A percentile compares a stretch with the other conserved stretches of the same genome.
phyloP scores from a whole-genome alignment of 2,113 vertebrate genomes.

The Sceloporus undulatus region DNA sequence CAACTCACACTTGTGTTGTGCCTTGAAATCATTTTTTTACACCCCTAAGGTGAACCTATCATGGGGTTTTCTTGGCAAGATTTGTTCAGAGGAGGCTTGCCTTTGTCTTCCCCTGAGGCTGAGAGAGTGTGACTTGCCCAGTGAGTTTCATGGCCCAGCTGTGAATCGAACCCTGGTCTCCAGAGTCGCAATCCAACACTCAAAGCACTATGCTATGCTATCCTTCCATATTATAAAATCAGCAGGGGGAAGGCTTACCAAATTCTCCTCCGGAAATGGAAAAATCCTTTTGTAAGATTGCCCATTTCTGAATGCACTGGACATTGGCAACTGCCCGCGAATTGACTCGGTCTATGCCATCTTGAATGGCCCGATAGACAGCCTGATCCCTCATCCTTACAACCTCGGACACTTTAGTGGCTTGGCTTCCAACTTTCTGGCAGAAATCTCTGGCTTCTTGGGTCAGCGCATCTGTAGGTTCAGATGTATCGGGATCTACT shows the following conservation, averaged over 20 bases:
- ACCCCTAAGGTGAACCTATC: too few relatives aligned
- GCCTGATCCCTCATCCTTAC: slow-evolving; percentile 74
- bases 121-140: too few relatives aligned
- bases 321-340: slow-evolving; percentile 79
- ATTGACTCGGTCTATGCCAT: slow-evolving; percentile 86
- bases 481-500: slow-evolving; percentile 81
- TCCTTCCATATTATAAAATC: too few relatives aligned
- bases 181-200: too few relatives aligned
- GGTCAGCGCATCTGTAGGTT: slow-evolving; percentile 84
- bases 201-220: too few relatives aligned
- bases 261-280: slow-evolving; percentile 89
- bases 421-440: slow-evolving; percentile 81
- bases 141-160: too few relatives aligned
- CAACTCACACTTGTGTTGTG: too few relatives aligned
- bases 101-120: too few relatives aligned
- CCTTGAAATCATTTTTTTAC: too few relatives aligned
- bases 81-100: too few relatives aligned
- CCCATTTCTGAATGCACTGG: slow-evolving; percentile 88
- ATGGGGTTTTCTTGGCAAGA: too few relatives aligned
- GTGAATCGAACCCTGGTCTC: too few relatives aligned
- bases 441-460: slow-evolving; percentile 85
- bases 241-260: slow-evolving; percentile 73
- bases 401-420: slow-evolving; percentile 83
- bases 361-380: slow-evolving; percentile 81
- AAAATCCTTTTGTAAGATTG: slow-evolving; percentile 84